Evolutionary conservation across 2,113 vertebrate genomes (phyloP).

Genomic region (Phrynocephalus versicolor): DNA sequence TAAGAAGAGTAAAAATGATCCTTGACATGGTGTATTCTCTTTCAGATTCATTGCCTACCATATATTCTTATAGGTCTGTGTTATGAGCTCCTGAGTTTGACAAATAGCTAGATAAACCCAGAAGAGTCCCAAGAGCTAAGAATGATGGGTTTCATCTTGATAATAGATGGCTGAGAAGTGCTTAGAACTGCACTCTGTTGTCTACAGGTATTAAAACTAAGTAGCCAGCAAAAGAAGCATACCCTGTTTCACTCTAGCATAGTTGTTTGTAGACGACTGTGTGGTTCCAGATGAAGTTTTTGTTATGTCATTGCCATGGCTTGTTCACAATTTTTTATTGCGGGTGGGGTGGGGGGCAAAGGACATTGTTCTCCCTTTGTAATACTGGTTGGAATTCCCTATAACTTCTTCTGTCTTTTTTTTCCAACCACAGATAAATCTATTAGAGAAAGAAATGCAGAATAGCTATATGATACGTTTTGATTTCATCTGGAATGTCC

Average conservation of each 20-base stretch:
- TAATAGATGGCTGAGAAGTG: conserved; percentile 38
- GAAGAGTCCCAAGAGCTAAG: conserved; percentile 41
- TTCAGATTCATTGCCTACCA: conserved; percentile 58
- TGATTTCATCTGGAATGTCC: too few relatives aligned
- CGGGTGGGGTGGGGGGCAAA: too few relatives aligned
- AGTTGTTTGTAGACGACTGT: background rate
- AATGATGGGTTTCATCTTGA: conserved; percentile 47
- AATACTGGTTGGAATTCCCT: too few relatives aligned
- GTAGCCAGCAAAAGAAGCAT: background rate
- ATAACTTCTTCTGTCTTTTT: background rate
- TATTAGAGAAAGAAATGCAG: too few relatives aligned
- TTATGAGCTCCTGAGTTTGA: conserved; percentile 54
- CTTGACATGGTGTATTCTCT: conserved; percentile 59
- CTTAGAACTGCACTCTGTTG: conserved; percentile 27
- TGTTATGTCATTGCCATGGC: too few relatives aligned
- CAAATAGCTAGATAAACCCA: conserved; percentile 58
- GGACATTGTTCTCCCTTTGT: too few relatives aligned
- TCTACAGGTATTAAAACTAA: conserved; percentile 9
- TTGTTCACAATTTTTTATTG: too few relatives aligned
- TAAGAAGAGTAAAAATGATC: conserved; percentile 67
- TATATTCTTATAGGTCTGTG: conserved; percentile 45
- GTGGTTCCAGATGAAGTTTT: background rate
- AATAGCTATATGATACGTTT: too few relatives aligned
- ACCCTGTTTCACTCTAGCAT: background rate
- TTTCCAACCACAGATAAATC: background rate